Base-by-base conservation (phyloP, 1,140 invertebrate genomes). In the Neotoxoptera formosana region DNA sequence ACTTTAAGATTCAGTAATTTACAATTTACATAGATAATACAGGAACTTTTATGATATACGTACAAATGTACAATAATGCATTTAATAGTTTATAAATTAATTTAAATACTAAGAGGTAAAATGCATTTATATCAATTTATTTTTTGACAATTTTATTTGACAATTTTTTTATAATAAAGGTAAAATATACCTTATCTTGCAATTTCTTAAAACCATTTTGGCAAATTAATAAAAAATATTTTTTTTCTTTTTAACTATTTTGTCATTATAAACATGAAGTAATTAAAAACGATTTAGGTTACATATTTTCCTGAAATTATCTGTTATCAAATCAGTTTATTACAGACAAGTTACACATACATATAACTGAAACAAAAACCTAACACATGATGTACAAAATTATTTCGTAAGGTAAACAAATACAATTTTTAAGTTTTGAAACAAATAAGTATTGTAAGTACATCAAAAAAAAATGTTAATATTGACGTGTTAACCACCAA, bases 391-490 rank as follows among this genome's bases (percentile, higher is more conserved):
- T 93, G 67, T 56, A 92, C 36, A 92, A 93, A 84, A 93, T 51
- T 93, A 56, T 84, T 83, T 93, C 36, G 84, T 41, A 86, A 53
- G 81, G 76, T 93, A 93, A 93, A 92, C 81, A 92, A 92, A 93
- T 86, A 90, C 36, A 88, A 41, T 45, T 60, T 90, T 93, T n/a
- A 21, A 53, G 23, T 83, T 93, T 84, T 93, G 91, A 93, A 93
- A 92, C 76, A 92, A 90, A 81, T 92, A 84, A 91, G 11, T 86
- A 56, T 91, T 92, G 76, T 86, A 93, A 93, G 81, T 93, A 93
- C 81, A 93, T 93, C 47, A 53, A 92, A 92, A 92, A 92, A 92
- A 76, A 81, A 83, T 91, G 90, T 93, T 93, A 93, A 93, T 93
- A 93, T 93, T 93, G 76, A 93, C 48, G 45, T 56, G 91, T 93